These are phyloP conservation scores for Trichacis sp. DNA, from an alignment of 2,888 invertebrate genomes.

Conservation along the genomic window DNA sequence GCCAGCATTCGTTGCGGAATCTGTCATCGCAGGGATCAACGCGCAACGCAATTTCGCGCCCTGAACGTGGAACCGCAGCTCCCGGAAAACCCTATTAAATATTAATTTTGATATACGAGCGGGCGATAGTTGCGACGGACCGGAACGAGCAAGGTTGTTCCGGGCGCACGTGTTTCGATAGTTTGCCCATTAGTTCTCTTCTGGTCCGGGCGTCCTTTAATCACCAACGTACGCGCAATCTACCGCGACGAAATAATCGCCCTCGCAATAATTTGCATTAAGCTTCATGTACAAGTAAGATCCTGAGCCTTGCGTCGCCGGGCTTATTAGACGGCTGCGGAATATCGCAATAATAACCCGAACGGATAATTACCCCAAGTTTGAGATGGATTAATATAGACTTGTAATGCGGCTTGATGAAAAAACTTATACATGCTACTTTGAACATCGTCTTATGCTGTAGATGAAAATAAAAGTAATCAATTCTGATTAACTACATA, in stretches of 20 bases:
- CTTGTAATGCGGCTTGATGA: too few species aligned
- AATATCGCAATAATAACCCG: not conserved
- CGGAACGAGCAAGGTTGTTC: not conserved
- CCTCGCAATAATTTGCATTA: constrained; percentile 27
- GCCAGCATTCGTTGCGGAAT: constrained; percentile 16
- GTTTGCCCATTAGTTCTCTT: constrained; percentile 28
- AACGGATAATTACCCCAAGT: not conserved
- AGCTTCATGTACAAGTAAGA: constrained; percentile 27
- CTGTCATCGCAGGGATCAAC: constrained; percentile 36
- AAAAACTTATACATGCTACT: too few species aligned
- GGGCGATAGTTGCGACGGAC: constrained; percentile 28
- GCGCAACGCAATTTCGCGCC: constrained; percentile 25
- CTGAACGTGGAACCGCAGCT: constrained; percentile 27
- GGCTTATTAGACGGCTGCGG: not conserved
- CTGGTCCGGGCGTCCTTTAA: constrained; percentile 19
- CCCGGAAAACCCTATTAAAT: constrained; percentile 38
- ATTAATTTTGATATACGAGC: constrained; percentile 48
- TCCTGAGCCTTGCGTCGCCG: not conserved
- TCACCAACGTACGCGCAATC: constrained; percentile 28
- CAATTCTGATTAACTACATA: too few species aligned
- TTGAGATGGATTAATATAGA: not conserved
- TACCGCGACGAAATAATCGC: constrained; percentile 32
- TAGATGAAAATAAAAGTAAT: too few species aligned
- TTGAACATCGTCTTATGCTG: too few species aligned
- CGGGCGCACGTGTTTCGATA: constrained; percentile 17